Base-by-base conservation (phyloP, 2,797 vertebrate species). In the Hyperoplus lanceolatus region DNA sequence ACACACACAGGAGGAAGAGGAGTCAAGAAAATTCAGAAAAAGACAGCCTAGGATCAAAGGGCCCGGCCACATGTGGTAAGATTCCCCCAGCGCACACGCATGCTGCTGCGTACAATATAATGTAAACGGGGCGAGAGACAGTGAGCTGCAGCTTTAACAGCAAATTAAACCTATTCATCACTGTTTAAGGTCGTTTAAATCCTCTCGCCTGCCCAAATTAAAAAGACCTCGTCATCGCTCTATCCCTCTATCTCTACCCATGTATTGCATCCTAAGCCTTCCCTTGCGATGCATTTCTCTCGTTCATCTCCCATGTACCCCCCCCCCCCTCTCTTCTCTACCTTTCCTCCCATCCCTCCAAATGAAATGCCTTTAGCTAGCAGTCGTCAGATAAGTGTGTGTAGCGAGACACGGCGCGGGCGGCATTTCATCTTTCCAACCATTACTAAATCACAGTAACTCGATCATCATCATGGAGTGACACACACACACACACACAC, bases 381-480 rank as follows among this genome's bases (percentile, higher is more conserved):
- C 84, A 67, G 85, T 87, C 79, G 78, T 89, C 85, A 88, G 91
- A 90, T 92, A 92, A 92, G 86, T 89, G 88, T 85, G 85, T 77
- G 89, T 77, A 84, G 89, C 63, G 75, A 84, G 87, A 92, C 91
- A 70, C 36, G 39, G 77, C 60, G 13, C 79, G 4, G 12, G 81
- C 74, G 7, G 86, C 86, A 87, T 91, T 93, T 93, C 90, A 91
- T 93, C 91, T 92, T 21, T 89, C 87, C 82, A 8, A 84, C 83
- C 88, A 85, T 86, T 83, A 72, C 91, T 92, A 91, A 89, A 93
- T 92, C 90, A 87, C 77, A 66, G 81, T 91, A 91, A 94, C 92
- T 92, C 91, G 92, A 94, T 93, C 92, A 91, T 90, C 87, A 86
- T 82, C 89, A 84, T 78, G 77, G 56, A 87, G 79, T 75, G 67